phyloP scores from a whole-genome alignment of 1,140 invertebrate genomes.

The Pseudoatta argentina region DNA sequence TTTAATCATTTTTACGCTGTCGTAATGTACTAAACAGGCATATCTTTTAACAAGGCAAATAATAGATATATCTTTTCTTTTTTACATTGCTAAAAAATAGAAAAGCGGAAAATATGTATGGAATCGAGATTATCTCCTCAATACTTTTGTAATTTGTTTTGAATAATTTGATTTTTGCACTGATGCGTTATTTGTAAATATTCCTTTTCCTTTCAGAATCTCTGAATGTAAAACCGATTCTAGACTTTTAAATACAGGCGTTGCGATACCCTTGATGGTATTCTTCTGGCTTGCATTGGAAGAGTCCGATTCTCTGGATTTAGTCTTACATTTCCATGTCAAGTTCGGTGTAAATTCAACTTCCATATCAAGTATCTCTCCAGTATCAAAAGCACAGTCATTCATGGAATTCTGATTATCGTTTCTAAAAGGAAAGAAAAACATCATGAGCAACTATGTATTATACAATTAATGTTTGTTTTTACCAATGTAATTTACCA shows the following conservation, averaged over 20 bases:
- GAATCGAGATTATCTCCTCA: neutral
- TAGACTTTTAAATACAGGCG: constrained; percentile 29
- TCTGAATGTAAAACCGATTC: neutral
- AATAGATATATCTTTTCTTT: neutral
- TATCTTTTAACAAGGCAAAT: too few species aligned
- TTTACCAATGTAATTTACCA: too few species aligned
- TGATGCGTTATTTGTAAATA: neutral
- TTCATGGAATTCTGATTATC: neutral
- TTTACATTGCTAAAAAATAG: neutral
- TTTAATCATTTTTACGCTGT: neutral
- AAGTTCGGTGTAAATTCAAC: constrained; percentile 63
- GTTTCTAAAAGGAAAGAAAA: constrained; percentile 26
- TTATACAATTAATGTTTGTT: too few species aligned
- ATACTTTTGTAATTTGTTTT: neutral
- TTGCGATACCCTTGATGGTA: constrained; percentile 9
- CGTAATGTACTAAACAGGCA: neutral
- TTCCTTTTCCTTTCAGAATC: too few species aligned
- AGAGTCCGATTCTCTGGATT: neutral
- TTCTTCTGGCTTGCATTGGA: neutral
- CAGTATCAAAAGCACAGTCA: neutral
- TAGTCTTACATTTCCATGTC: constrained; percentile 54
- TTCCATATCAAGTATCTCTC: constrained; percentile 8
- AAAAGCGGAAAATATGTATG: neutral
- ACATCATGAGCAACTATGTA: neutral
- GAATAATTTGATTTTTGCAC: neutral